Percentiles rank a stretch among this genome's conserved stretches.
Evolutionary conservation across 2,888 invertebrate genomes (phyloP).

Genomic region (Dicyrtomina minuta): DNA sequence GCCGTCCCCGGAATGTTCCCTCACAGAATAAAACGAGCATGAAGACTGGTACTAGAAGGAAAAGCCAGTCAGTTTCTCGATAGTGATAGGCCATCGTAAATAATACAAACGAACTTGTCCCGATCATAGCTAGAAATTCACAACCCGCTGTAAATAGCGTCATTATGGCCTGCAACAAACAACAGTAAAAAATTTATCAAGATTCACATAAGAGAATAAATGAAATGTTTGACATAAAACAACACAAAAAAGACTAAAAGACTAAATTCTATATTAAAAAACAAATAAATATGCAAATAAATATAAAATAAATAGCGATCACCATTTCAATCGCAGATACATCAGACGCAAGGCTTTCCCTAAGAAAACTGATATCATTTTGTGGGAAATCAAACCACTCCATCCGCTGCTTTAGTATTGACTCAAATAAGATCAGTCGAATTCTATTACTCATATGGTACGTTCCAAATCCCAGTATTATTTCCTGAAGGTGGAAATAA

Average conservation of each 20-base stretch:
- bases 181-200: no score
- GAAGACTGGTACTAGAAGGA: no score
- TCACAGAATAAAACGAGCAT: no score
- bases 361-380: constrained; percentile 43
- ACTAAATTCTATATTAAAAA: background rate
- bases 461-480: constrained; percentile 30
- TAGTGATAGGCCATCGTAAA: no score
- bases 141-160: no score
- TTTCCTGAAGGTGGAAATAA: constrained; percentile 23
- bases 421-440: constrained; percentile 24
- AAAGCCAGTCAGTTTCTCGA: no score
- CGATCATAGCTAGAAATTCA: no score
- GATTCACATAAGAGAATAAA: background rate
- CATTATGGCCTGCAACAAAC: background rate
- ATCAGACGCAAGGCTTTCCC: constrained; percentile 35
- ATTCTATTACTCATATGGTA: constrained; percentile 24
- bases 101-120: no score
- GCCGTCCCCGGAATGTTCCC: no score
- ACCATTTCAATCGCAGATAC: constrained; percentile 25
- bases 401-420: constrained; percentile 37
- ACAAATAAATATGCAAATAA: background rate
- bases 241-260: background rate
- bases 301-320: background rate
- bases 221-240: background rate
- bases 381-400: constrained; percentile 41